Evolutionary conservation across 2,888 invertebrate species (phyloP).

Genomic region (Chrysodeixis includens): DNA sequence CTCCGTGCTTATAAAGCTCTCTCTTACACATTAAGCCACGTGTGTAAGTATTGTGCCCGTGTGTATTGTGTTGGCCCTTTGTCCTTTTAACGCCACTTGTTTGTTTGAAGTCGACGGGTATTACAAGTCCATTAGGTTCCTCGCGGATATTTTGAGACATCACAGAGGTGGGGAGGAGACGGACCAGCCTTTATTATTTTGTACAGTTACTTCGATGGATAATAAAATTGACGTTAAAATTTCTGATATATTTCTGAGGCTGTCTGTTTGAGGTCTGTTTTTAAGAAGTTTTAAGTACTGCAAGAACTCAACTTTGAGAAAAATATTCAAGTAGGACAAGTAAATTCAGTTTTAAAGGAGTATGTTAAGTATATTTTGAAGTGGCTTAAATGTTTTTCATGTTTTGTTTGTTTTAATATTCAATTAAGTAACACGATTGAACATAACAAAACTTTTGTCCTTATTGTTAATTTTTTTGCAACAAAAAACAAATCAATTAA

Average conservation of each 20-base stretch:
- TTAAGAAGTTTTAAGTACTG: too few species aligned
- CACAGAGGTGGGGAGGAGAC: constrained; percentile 61
- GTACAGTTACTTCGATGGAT: background rate
- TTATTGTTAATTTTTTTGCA: too few species aligned
- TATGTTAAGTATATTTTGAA: too few species aligned
- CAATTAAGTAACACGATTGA: too few species aligned
- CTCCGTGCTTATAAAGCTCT: background rate
- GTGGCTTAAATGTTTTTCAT: too few species aligned
- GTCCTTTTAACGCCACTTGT: constrained; percentile 88
- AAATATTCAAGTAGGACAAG: too few species aligned
- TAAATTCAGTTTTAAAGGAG: too few species aligned
- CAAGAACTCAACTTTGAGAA: too few species aligned
- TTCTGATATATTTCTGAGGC: background rate
- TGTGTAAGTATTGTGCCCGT: constrained; percentile 29
- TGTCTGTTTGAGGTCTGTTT: too few species aligned
- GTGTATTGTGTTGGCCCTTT: constrained; percentile 80
- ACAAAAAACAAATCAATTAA: background rate
- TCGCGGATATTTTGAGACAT: constrained; percentile 80
- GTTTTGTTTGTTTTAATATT: too few species aligned
- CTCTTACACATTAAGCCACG: constrained; percentile 57
- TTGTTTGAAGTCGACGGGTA: constrained; percentile 86
- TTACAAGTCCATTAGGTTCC: constrained; percentile 88
- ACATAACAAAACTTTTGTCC: too few species aligned
- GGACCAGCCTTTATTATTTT: constrained; percentile 35
- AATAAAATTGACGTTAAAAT: background rate